Percentiles rank a stretch among this genome's conserved stretches.
Evolutionary conservation across 2,113 vertebrate genomes (phyloP).

Genomic region (Notarius lentiginosus): DNA sequence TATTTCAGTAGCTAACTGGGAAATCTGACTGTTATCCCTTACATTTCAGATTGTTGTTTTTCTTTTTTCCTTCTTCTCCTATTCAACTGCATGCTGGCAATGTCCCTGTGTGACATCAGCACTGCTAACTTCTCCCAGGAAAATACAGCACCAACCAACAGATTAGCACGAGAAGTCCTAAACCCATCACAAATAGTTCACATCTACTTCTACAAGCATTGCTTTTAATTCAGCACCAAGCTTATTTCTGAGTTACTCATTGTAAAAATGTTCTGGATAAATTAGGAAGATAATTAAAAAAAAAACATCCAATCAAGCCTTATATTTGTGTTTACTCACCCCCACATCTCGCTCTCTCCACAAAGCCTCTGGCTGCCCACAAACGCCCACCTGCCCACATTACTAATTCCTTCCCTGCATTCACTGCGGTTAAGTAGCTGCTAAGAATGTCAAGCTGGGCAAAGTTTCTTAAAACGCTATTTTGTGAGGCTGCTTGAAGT

Average conservation of each 20-base stretch:
- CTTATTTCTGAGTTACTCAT: not conserved
- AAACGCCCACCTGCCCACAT: slow-evolving; percentile 38
- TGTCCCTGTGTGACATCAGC: not conserved
- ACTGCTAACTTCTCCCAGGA: not conserved
- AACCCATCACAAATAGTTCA: not conserved
- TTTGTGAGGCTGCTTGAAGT: slow-evolving; percentile 19
- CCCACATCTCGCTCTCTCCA: slow-evolving; percentile 4
- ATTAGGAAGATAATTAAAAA: not conserved
- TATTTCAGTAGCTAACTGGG: not conserved
- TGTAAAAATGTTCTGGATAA: not conserved
- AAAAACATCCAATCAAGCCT: not conserved
- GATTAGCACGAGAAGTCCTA: not conserved
- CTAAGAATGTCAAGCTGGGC: slow-evolving; percentile 14
- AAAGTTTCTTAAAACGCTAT: slow-evolving; percentile 1
- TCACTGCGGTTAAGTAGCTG: slow-evolving; percentile 28
- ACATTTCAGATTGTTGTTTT: not conserved
- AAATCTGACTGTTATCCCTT: not conserved
- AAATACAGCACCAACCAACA: not conserved
- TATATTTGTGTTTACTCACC: not conserved
- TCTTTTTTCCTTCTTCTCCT: not conserved
- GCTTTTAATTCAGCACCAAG: not conserved
- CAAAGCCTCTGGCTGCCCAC: slow-evolving; percentile 23
- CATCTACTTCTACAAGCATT: not conserved
- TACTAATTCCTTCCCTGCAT: slow-evolving; percentile 40
- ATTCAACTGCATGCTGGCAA: not conserved